Conservation (phyloP, 2,888 invertebrate genomes). For the Machimus atricapillus region DNA sequence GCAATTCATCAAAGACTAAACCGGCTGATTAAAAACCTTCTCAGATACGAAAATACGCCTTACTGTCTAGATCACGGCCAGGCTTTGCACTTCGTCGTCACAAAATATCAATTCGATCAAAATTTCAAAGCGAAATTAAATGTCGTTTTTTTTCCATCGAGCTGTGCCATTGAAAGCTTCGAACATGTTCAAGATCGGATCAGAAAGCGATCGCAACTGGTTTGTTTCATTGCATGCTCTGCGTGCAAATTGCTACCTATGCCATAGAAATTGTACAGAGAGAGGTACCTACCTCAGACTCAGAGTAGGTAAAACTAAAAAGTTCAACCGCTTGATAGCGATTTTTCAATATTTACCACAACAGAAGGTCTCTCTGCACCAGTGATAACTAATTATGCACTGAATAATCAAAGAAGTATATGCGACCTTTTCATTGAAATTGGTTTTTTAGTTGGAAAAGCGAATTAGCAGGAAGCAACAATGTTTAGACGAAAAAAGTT, state of each 20-base stretch:
- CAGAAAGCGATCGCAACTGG: background rate
- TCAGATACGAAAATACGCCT: background rate
- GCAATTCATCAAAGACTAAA: background rate
- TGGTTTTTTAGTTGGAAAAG: no score
- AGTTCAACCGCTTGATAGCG: background rate
- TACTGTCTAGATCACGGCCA: background rate
- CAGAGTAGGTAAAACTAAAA: background rate
- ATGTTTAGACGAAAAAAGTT: no score
- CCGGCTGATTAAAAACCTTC: background rate
- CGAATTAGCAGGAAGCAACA: no score
- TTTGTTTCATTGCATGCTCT: background rate
- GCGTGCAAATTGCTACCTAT: background rate
- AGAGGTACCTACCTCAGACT: background rate
- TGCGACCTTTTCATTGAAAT: background rate
- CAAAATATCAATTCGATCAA: background rate
- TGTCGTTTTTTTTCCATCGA: background rate
- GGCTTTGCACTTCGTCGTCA: background rate
- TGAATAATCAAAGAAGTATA: background rate
- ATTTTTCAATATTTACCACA: background rate
- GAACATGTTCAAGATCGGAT: background rate
- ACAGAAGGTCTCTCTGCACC: background rate
- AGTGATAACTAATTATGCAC: background rate
- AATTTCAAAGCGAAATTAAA: background rate
- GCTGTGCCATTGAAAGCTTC: background rate
- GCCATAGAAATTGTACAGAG: background rate